Evolutionary conservation across 1,140 invertebrate species (phyloP), one percentile per base, ranked within the genome.

Genomic region (Drosophila punjabiensis): DNA sequence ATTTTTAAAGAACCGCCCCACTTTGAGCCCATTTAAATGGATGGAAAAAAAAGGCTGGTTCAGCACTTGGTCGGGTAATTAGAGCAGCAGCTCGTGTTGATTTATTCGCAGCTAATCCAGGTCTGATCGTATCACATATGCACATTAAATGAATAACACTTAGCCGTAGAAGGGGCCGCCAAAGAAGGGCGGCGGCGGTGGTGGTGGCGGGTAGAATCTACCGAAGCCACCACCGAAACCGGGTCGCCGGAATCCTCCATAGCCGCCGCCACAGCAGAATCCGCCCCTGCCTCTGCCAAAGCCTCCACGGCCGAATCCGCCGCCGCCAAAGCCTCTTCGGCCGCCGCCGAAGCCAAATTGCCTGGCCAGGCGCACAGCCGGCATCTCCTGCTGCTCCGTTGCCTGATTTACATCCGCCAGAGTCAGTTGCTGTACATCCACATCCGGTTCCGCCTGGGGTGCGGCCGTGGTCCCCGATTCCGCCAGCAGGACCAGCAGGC

Each of bases 351-450:
- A 24, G 24, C 65, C 75, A 41, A 89, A 82, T 76, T 89, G 85
- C 53, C 86, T 81, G 70, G 63, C 82, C 61, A 69, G 69, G 74
- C 85, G 85, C 37, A 82, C 73, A 41, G 52, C 86, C 74, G 85
- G 81, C 68, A 41, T 35, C 81, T 84, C 81, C 64, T 79, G 77
- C 78, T 80, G 81, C 58, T 79, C 85, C 53, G 53, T 39, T 63
- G 66, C 79, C 82, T 81, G 82, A 90, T 89, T 90, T 79, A 89
- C 86, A 89, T 89, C 85, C 86, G 82, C 75, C 68, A 90, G 68
- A 70, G 82, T 82, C 74, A 90, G 81, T 81, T 79, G 86, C 70
- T 86, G 80, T 74, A 81, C 82, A 85, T 90, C 86, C 85, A 70
- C 69, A 18, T 56, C 65, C 24, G 62, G 62, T 18, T 30, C 35